Evolutionary conservation across 2,113 vertebrate genomes (phyloP).

Genomic region (Micronycteris hirsuta): DNA sequence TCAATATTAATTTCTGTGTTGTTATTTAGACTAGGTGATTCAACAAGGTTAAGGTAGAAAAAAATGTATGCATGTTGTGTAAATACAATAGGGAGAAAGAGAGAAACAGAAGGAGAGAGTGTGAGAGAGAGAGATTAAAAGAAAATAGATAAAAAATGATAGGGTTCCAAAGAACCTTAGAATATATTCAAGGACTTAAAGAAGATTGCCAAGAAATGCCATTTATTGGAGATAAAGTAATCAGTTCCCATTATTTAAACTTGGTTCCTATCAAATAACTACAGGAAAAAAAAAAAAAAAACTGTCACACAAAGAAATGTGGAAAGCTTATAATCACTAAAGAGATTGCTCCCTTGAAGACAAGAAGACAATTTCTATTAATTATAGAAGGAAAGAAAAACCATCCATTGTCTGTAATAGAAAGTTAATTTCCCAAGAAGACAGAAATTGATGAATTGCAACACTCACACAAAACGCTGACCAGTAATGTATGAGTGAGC

Average conservation of each 20-base stretch:
- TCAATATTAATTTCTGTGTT: not conserved
- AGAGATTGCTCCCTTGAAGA: not conserved
- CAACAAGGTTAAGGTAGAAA: not conserved
- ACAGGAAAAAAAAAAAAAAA: not conserved
- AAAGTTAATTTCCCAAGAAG: not conserved
- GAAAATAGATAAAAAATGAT: not conserved
- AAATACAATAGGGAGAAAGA: not conserved
- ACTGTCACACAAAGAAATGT: not conserved
- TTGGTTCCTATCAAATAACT: not conserved
- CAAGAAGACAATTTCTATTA: not conserved
- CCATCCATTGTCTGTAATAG: not conserved
- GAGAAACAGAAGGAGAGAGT: not conserved
- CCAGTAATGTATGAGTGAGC: not conserved
- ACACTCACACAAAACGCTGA: not conserved
- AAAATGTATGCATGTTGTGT: accelerated
- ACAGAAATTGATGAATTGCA: not conserved
- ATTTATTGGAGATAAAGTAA: not conserved
- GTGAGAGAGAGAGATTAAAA: not conserved
- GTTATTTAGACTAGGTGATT: not conserved
- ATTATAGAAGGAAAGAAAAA: not conserved
- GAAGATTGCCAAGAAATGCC: not conserved
- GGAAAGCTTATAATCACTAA: not conserved
- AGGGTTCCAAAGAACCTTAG: not conserved
- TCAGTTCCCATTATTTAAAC: not conserved
- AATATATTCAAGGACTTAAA: not conserved